phyloP scores from a whole-genome alignment of 2,888 invertebrate genomes.

The Mechanitis mazaeus region DNA sequence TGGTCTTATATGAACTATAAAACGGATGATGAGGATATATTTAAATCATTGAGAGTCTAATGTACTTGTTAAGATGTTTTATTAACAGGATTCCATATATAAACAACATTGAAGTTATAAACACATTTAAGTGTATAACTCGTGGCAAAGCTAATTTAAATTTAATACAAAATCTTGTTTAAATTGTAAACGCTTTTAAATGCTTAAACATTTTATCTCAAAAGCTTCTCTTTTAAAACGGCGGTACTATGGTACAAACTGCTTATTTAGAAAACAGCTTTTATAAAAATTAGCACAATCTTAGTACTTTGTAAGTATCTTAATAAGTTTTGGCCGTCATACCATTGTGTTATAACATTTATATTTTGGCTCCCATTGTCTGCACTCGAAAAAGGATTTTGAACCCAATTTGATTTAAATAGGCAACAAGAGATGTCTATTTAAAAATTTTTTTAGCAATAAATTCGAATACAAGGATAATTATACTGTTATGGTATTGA shows the following conservation, averaged over 20 bases:
- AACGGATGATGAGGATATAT: background rate
- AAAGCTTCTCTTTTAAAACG: background rate
- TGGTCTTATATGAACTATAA: no score
- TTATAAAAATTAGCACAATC: background rate
- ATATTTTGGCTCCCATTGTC: slow-evolving; percentile 60
- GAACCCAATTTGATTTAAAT: background rate
- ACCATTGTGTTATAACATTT: slow-evolving; percentile 41
- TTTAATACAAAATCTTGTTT: no score
- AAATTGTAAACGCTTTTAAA: no score
- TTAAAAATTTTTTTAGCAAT: no score
- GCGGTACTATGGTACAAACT: background rate
- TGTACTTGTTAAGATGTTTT: no score
- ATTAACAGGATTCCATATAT: no score
- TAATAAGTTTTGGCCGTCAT: slow-evolving; percentile 15
- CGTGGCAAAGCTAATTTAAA: no score
- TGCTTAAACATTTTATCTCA: background rate
- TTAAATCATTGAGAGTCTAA: background rate
- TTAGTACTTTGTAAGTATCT: background rate
- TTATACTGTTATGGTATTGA: background rate
- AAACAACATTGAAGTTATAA: no score
- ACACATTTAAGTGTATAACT: no score
- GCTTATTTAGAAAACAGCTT: background rate
- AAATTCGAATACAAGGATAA: no score
- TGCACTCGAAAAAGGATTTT: slow-evolving; percentile 43
- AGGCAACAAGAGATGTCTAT: no score